phyloP scores from a whole-genome alignment of 2,888 invertebrate species.

The Lycophotia porphyrea region DNA sequence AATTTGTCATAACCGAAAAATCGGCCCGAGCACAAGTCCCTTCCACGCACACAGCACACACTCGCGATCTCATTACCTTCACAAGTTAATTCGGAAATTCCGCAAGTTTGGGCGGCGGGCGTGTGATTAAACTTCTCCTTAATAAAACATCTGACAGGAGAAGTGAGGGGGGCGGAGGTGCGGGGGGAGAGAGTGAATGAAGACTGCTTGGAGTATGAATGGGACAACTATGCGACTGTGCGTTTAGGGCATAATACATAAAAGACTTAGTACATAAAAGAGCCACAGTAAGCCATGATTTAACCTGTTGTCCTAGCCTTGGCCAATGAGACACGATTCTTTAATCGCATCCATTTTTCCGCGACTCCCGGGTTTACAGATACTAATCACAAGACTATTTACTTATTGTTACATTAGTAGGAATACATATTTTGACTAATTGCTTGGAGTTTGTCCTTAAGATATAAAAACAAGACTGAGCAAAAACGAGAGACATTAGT shows the following conservation, averaged over 20 bases:
- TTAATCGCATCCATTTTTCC: neutral
- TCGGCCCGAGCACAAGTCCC: neutral
- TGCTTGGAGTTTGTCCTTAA: neutral
- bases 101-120: constrained; percentile 61
- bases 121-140: constrained; percentile 69
- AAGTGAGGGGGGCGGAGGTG: neutral
- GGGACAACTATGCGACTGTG: neutral
- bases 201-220: constrained; percentile 28
- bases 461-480: neutral
- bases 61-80: constrained; percentile 61
- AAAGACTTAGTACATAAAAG: neutral
- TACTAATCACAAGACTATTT: neutral
- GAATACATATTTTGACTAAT: neutral
- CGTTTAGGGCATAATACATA: neutral
- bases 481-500: neutral
- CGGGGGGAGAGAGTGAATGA: constrained; percentile 19
- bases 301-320: neutral
- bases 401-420: neutral
- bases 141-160: constrained; percentile 64
- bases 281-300: too few species aligned
- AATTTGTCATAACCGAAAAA: constrained; percentile 16
- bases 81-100: constrained; percentile 68
- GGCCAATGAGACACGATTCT: too few species aligned
- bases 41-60: constrained; percentile 33
- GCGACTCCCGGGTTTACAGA: neutral